Conservation (phyloP, 2,888 invertebrate genomes). For the Gisinianus flammeolus region DNA sequence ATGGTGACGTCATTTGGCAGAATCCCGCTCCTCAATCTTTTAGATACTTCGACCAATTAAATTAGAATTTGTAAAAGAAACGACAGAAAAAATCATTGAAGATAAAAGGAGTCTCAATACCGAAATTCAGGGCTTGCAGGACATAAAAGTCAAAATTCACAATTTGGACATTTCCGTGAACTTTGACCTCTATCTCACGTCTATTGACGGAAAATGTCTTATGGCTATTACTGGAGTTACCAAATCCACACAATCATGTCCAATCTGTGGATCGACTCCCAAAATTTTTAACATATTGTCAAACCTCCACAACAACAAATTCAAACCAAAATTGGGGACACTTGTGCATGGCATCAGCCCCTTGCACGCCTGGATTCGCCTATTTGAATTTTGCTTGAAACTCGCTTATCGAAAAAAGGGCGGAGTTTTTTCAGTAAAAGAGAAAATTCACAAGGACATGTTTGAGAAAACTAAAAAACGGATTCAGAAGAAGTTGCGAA, state of each 20-base stretch:
- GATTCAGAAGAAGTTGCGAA: too few relatives aligned
- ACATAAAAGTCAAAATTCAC: neutral
- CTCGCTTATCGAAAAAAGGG: constrained; percentile 8
- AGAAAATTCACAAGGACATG: too few relatives aligned
- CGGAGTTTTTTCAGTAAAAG: neutral
- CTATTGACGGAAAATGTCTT: constrained; percentile 19
- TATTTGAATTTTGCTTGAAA: constrained; percentile 16
- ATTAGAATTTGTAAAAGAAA: neutral
- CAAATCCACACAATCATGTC: constrained; percentile 16
- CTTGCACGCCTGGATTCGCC: constrained; percentile 18
- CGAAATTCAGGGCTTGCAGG: too few relatives aligned
- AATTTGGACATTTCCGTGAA: neutral
- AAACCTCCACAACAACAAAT: neutral
- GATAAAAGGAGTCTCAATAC: too few relatives aligned
- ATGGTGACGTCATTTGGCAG: neutral
- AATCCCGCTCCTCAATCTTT: neutral
- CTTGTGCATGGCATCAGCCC: constrained; percentile 7
- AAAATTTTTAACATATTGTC: neutral
- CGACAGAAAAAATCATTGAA: too few relatives aligned
- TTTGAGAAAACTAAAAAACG: too few relatives aligned
- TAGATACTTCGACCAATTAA: neutral
- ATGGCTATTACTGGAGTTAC: neutral
- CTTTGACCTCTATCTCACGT: neutral
- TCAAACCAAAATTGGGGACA: neutral
- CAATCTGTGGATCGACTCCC: constrained; percentile 7